Conservation (phyloP, 2,888 invertebrate genomes). For the Peribatodes rhomboidaria region DNA sequence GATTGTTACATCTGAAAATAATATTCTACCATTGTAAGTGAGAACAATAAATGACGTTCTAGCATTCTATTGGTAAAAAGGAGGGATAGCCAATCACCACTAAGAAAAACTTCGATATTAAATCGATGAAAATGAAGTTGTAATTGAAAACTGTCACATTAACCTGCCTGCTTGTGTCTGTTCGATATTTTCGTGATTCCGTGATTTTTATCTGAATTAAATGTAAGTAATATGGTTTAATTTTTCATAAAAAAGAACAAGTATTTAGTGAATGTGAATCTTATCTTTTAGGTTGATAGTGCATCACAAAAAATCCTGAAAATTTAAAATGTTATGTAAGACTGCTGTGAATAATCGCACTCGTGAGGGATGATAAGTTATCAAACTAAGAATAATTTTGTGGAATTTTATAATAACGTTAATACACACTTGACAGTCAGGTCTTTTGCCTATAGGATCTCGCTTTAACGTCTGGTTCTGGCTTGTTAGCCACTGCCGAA, state of each 20-base stretch:
- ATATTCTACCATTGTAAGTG: background rate
- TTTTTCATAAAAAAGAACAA: background rate
- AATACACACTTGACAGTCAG: background rate
- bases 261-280: background rate
- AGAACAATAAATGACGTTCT: constrained; percentile 16
- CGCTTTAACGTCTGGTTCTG: background rate
- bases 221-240: constrained; percentile 30
- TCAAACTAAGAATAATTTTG: constrained; percentile 1
- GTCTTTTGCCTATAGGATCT: background rate
- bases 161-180: constrained; percentile 26
- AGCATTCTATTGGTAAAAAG: constrained; percentile 35
- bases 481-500: background rate
- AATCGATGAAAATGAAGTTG: background rate
- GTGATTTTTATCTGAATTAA: constrained; percentile 34
- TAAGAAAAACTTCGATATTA: background rate
- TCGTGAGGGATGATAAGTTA: constrained; percentile 32
- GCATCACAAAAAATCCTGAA: background rate
- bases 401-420: background rate
- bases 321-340: constrained; percentile 59
- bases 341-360: constrained; percentile 46
- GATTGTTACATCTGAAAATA: constrained; percentile 2
- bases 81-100: background rate
- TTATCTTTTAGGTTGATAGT: background rate
- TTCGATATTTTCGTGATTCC: constrained; percentile 11
- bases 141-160: constrained; percentile 26